These are phyloP conservation scores for Periophthalmus magnuspinnatus DNA, from an alignment of 2,797 vertebrate genomes.

Conservation along the genomic window DNA sequence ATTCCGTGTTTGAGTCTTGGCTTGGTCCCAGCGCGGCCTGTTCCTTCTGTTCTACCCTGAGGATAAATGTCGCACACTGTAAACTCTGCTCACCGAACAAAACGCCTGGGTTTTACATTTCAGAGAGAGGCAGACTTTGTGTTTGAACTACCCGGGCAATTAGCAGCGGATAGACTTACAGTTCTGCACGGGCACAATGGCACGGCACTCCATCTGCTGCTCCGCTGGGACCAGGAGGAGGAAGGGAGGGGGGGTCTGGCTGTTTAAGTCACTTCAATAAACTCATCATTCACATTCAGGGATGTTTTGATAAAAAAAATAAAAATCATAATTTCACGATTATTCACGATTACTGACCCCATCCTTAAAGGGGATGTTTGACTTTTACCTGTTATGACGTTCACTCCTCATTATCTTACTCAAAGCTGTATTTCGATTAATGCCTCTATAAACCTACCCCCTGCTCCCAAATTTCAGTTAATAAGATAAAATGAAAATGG, in stretches of 20 bases:
- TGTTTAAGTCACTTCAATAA: background rate
- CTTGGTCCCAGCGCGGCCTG: background rate
- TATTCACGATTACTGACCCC: too few species aligned
- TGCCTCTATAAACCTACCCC: too few species aligned
- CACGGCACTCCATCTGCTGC: constrained; percentile 75
- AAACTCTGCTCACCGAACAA: constrained; percentile 72
- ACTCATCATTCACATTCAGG: background rate
- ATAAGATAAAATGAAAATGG: too few species aligned
- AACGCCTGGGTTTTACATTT: constrained; percentile 69
- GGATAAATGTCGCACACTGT: constrained; percentile 75
- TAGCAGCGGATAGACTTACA: constrained; percentile 81
- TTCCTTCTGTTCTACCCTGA: constrained; percentile 41
- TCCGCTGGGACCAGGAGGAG: constrained; percentile 57
- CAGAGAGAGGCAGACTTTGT: constrained; percentile 77
- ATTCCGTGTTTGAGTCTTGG: background rate
- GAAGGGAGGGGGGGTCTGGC: constrained; percentile 3
- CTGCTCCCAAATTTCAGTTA: too few species aligned
- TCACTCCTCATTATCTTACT: too few species aligned
- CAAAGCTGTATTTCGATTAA: too few species aligned
- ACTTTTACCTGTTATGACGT: too few species aligned
- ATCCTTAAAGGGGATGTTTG: too few species aligned
- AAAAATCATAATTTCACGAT: too few species aligned
- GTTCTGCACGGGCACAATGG: constrained; percentile 69
- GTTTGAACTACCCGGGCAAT: constrained; percentile 77
- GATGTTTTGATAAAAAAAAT: too few species aligned